A percentile compares a stretch with the other conserved stretches of the same genome.
These are phyloP conservation scores for Globia sparganii DNA, from an alignment of 2,888 invertebrate genomes.

Conservation along the genomic window DNA sequence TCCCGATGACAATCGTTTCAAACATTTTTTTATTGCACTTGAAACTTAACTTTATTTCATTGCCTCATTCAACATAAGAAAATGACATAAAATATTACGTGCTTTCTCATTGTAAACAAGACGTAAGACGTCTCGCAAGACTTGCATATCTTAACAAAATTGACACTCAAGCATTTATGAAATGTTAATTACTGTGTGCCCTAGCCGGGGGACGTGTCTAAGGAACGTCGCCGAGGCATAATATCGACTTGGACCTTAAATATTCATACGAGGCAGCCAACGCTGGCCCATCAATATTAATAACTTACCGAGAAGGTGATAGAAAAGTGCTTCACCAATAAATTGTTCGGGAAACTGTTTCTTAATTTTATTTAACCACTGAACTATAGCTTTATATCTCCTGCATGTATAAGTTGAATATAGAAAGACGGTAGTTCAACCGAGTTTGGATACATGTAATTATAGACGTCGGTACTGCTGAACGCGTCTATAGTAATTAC, in stretches of 20 bases:
- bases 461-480: conserved; percentile 45
- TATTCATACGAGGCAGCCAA: conserved; percentile 81
- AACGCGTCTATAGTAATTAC: conserved; percentile 56
- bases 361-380: conserved; percentile 61
- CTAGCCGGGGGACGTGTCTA: conserved; percentile 67
- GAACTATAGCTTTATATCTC: conserved; percentile 29
- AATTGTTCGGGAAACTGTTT: conserved; percentile 72
- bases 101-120: conserved; percentile 28
- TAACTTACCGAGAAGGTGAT: conserved; percentile 76
- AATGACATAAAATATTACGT: conserved; percentile 29
- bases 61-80: background rate
- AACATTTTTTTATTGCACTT: conserved; percentile 9
- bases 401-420: conserved; percentile 28
- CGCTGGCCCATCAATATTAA: conserved; percentile 83
- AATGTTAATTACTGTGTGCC: conserved; percentile 68
- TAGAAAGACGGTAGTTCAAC: conserved; percentile 24
- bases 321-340: conserved; percentile 76
- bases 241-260: conserved; percentile 78
- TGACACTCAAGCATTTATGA: conserved; percentile 52
- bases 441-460: conserved; percentile 43
- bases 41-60: background rate
- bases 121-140: conserved; percentile 30
- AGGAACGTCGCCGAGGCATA: conserved; percentile 72
- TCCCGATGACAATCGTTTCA: background rate
- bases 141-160: conserved; percentile 56